Evolutionary conservation across 35 echinoderm and acorn worm genomes (phyloP), one percentile per base, ranked within the genome.

Genomic region (Nesometra sesokonis): DNA sequence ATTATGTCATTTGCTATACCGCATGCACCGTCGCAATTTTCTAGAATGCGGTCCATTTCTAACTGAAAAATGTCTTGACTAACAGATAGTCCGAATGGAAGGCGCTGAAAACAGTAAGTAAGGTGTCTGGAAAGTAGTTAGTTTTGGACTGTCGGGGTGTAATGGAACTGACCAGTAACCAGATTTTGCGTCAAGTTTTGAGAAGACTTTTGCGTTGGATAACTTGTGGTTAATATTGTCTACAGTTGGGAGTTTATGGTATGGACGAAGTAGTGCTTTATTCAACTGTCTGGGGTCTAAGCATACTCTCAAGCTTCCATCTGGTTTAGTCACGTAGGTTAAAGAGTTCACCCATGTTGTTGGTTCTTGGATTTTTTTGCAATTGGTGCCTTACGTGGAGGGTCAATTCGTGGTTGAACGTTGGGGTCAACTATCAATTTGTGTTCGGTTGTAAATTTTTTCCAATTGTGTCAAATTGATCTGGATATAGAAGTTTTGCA

Each of bases 321-420:
- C 47, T 85, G 77, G 52, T n/a, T 85, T 90, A 5, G 83, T 90
- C 3, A 90, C 88, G 31, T n/a, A n/a, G n/a, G n/a, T n/a, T n/a
- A n/a, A n/a, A n/a, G n/a, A n/a, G n/a, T n/a, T n/a, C n/a, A n/a
- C n/a, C n/a, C n/a, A n/a, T n/a, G n/a, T n/a, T n/a, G n/a, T n/a
- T n/a, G n/a, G n/a, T n/a, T n/a, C n/a, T 85, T 34, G 0, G 88
- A 85, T 85, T 30, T 40, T 9, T 85, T 13, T 0, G 82, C 67
- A 35, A 77, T 83, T 0, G 88, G 88, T 19, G 77, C 85, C 79
- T 85, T 76, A 29, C 88, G 76, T 30, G 88, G 88, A 38, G 88
- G 5, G 19, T 57, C 27, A 23, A 30, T 27, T 7, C 8, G 23
- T 4, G 8, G 8, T 4, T 5, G 33, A 83, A 83, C 37, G 9